These are phyloP conservation scores for Glomeris maerens DNA, from an alignment of 1,140 invertebrate species.

Conservation along the genomic window DNA sequence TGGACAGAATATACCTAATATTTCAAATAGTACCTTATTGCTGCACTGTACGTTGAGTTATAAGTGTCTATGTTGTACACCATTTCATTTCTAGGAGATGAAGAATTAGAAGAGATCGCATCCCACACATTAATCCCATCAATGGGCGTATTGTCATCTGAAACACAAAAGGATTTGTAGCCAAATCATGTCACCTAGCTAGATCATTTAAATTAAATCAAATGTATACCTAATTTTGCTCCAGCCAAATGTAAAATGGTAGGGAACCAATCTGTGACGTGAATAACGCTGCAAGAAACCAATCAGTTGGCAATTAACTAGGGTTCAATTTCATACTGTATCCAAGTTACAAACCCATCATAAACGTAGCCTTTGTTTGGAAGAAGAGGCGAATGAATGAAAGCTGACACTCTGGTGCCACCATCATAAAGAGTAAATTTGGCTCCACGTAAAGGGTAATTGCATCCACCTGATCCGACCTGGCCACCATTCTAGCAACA, in stretches of 20 bases:
- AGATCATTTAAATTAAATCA: background rate
- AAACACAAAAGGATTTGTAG: background rate
- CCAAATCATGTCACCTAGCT: background rate
- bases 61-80: conserved; percentile 1
- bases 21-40: no score
- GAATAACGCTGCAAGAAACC: background rate
- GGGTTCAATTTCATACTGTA: background rate
- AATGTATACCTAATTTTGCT: background rate
- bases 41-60: no score
- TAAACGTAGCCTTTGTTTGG: conserved; percentile 11
- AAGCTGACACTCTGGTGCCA: conserved; percentile 28
- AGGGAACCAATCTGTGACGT: background rate
- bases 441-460: conserved; percentile 33
- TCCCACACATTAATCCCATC: background rate
- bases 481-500: conserved; percentile 31
- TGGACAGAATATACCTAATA: no score
- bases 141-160: background rate
- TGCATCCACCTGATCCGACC: conserved; percentile 30
- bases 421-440: conserved; percentile 36
- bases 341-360: background rate
- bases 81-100: background rate
- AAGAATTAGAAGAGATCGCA: background rate
- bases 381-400: conserved; percentile 26
- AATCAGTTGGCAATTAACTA: background rate
- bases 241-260: background rate